Evolutionary conservation across 2,888 invertebrate genomes (phyloP), one percentile per base, ranked within the genome.

Genomic region (Cenopis cana): DNA sequence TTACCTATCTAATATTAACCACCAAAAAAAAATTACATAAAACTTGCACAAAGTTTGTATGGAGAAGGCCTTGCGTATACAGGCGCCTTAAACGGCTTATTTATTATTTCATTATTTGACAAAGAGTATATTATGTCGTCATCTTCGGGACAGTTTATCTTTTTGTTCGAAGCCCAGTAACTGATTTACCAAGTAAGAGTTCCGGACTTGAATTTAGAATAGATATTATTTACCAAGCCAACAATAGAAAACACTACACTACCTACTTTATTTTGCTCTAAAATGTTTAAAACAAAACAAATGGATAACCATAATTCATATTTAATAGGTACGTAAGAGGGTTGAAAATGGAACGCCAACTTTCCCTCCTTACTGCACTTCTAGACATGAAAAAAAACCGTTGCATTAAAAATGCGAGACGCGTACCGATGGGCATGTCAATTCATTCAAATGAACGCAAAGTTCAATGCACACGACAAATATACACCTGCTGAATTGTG

Each of bases 391-490:
- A 10, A 36, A 38, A 66, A 78, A 76, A 76, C 76, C 77, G 76
- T 75, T 76, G 82, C 83, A 85, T 64, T 86, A 85, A 85, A 85
- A 84, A 89, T 87, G 85, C 79, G 75, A 78, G 81, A 78, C 81
- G 80, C 85, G 78, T 84, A 81, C 77, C 76, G 83, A 75, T 75
- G 76, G 72, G 87, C 81, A 86, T 87, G 79, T 86, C 87, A 89
- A 89, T 85, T 74, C 84, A 84, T 85, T 88, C 83, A 89, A 87
- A 87, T 85, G 83, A 82, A 85, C 83, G 85, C 85, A 88, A 91
- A 91, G 93, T 93, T 93, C 93, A 93, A 88, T 82, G 92, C 86
- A 88, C 91, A 91, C 79, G 74, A 77, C 83, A 79, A 80, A 24
- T 77, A 76, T 83, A 87, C 79, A 78, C 85, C 89, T 83, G 84